Evolutionary conservation across 2,888 invertebrate genomes (phyloP), one percentile per base, ranked within the genome.

Genomic region (Tipula lateralis): DNA sequence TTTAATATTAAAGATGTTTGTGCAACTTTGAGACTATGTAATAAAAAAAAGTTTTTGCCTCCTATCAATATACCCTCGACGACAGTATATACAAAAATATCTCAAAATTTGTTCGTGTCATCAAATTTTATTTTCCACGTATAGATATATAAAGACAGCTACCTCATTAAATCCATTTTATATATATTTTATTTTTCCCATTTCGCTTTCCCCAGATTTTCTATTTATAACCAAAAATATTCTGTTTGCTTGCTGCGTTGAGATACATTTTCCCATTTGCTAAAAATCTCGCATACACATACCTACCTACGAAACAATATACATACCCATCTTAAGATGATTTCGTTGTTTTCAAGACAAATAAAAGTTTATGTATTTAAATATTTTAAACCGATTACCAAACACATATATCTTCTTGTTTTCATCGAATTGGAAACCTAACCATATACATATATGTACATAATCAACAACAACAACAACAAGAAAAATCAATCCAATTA

Each of bases 131-230:
- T 66, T 66, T 66, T 66, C 66, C 66, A 6, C 66, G 24, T 24
- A 24, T 66, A 19, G n/a, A n/a, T 9, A 66, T 6, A 66, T 66
- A 66, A 66, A 66, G 24, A 13, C 66, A 24, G 1, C 24, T 66
- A 66, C 66, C 66, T 66, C 66, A 66, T 66, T 66, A 66, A 66
- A 66, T 66, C 44, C 44, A 50, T 50, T 50, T 66, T 66, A 66
- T 66, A 44, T 44, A 16, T 5, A 44, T 24, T 66, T 66, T 66
- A 2, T 39, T 24, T 9, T 66, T 9, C 24, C 1, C 19, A 50
- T 50, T 50, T 66, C 24, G 66, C 19, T 66, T 19, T 66, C 24
- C 66, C 66, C 13, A 66, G 66, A 66, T 66, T 66, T 66, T 66
- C 66, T 66, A 66, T 66, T 66, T 66, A 24, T 66, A 66, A 24